These are phyloP conservation scores for Ctenopoma multispine DNA, from an alignment of 2,797 vertebrate genomes.

Conservation along the genomic window DNA sequence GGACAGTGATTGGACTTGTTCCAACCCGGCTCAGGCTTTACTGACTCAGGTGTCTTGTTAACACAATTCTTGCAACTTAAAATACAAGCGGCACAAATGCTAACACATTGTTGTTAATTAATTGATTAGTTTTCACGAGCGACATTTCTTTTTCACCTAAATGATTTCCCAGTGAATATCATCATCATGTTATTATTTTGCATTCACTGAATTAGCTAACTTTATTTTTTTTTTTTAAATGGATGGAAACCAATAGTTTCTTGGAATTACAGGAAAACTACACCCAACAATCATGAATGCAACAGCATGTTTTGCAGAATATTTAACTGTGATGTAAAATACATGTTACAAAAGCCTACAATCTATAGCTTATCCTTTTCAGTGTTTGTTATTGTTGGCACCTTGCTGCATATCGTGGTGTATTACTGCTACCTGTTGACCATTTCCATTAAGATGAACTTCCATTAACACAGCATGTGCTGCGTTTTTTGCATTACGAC, in stretches of 20 bases:
- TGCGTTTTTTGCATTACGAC: not conserved
- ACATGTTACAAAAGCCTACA: too few species aligned
- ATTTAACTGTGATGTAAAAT: too few species aligned
- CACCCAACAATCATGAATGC: not conserved
- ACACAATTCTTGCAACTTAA: not conserved
- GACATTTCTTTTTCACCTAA: not conserved
- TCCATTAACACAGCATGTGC: not conserved
- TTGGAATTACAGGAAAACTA: not conserved
- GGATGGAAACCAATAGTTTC: not conserved
- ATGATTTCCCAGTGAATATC: too few species aligned
- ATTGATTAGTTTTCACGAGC: not conserved
- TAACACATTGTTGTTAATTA: not conserved
- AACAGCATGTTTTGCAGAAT: not conserved
- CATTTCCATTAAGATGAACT: too few species aligned
- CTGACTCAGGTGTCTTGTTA: slow-evolving; percentile 34
- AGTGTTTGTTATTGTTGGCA: too few species aligned
- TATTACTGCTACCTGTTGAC: not conserved
- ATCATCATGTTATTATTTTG: too few species aligned
- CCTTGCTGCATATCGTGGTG: too few species aligned
- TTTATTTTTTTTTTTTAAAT: too few species aligned
- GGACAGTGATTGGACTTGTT: slow-evolving; percentile 54
- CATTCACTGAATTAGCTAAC: too few species aligned
- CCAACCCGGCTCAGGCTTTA: slow-evolving; percentile 21
- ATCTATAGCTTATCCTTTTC: too few species aligned
- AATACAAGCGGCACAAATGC: not conserved